Evolutionary conservation across 1,140 invertebrate genomes (phyloP), one percentile per base, ranked within the genome.

Genomic region (Wiebesia pumilae): DNA sequence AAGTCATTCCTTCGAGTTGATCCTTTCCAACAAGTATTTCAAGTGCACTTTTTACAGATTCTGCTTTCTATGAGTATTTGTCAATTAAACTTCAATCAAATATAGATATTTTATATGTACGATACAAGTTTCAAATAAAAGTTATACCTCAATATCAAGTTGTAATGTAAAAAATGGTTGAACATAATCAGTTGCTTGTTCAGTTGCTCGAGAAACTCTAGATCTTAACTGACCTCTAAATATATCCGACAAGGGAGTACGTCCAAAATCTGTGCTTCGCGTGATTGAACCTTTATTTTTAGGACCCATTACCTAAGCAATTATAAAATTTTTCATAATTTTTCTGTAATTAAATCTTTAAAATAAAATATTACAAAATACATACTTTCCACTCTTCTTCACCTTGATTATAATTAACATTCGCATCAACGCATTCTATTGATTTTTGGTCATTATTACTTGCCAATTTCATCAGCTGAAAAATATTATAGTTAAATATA

Each of bases 111-210:
- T 21, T 1, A 35, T 33, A 12, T 33, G 0, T 3, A 16, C 3
- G 14, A 1, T 14, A 69, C 3, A 3, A 30, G 30, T 33, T 35
- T 35, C 12, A 65, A 7, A 71, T 21, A 24, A 0, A 35, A 71
- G 81, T 71, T 78, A 87, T 93, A 98, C 98, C 95, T 99, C 98
- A 90, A 99, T 98, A 90, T 99, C 98, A 58, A 99, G 95, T 91
- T 98, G 98, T 24, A 99, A 94, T 6, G 98, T 98, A 91, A 98
- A 98, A 93, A 99, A 99, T 7, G 98, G 98, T 92, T 99, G 97
- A 84, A 98, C 96, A 89, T 96, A 96, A 90, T 97, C 96, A 3
- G 97, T 97, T 75, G 96, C 94, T 91, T 96, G 95, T 87, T 96
- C 96, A 38, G 97, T 96, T 62, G 96, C 95, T 87, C 97, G 95